These are phyloP conservation scores for Arizona elegans DNA, from an alignment of 2,113 vertebrate genomes.

Conservation along the genomic window DNA sequence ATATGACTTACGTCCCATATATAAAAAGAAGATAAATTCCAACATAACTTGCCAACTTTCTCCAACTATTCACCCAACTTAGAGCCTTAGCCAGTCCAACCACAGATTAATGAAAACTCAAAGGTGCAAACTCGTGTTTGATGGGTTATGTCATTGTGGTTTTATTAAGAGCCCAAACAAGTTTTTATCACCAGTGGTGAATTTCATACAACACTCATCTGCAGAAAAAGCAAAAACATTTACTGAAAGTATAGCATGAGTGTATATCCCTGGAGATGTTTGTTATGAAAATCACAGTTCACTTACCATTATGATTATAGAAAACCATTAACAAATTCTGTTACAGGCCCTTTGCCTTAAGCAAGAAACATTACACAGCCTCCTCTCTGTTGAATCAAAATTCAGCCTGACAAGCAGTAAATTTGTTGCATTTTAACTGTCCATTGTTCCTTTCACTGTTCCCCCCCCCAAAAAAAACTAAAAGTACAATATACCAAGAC, in stretches of 20 bases:
- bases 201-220: not conserved
- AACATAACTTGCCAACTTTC: not conserved
- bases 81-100: not conserved
- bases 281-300: not conserved
- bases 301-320: constrained; percentile 6
- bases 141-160: not conserved
- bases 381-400: not conserved
- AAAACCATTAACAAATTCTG: constrained; percentile 20
- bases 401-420: not conserved
- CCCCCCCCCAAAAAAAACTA: constrained; percentile 1
- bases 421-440: not conserved
- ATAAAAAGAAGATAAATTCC: not conserved
- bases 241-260: not conserved
- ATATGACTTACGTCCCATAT: not conserved
- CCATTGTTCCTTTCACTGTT: not conserved
- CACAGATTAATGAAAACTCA: not conserved
- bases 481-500: constrained; percentile 13
- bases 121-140: not conserved
- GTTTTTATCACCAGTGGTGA: not conserved
- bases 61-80: not conserved
- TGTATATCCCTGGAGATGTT: not conserved
- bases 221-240: not conserved
- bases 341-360: not conserved
- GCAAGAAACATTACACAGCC: constrained; percentile 17
- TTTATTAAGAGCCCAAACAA: not conserved